These are phyloP conservation scores for Endotricha flammealis DNA, from an alignment of 2,888 invertebrate genomes.

Conservation along the genomic window DNA sequence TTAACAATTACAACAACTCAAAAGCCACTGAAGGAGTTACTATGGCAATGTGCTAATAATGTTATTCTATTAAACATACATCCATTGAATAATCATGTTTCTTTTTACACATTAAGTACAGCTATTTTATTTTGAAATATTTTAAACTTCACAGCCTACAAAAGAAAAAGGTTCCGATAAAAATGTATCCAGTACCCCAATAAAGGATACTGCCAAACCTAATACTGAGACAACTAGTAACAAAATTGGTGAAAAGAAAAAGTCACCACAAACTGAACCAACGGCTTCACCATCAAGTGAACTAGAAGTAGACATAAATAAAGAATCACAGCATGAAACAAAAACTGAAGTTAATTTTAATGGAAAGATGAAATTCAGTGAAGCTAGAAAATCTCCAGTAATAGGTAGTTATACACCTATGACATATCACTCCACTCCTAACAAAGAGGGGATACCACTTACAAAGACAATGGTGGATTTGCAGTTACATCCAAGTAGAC, in stretches of 20 bases:
- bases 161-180: conserved; percentile 41
- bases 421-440: conserved; percentile 69
- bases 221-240: conserved; percentile 39
- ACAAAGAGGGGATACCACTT: conserved; percentile 65
- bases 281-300: conserved; percentile 26
- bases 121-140: too few relatives aligned
- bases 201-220: conserved; percentile 48
- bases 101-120: too few relatives aligned
- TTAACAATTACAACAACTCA: too few relatives aligned
- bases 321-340: conserved; percentile 34
- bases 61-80: too few relatives aligned
- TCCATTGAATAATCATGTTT: too few relatives aligned
- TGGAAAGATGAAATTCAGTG: conserved; percentile 61
- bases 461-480: conserved; percentile 70
- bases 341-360: conserved; percentile 55
- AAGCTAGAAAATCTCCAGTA: conserved; percentile 62
- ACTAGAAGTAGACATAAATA: conserved; percentile 32
- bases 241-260: conserved; percentile 42
- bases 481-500: conserved; percentile 62
- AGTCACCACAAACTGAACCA: conserved; percentile 32
- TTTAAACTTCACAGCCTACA: conserved; percentile 58
- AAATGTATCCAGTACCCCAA: conserved; percentile 46
- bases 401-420: conserved; percentile 60
- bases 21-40: too few relatives aligned
- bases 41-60: too few relatives aligned